These are phyloP conservation scores for Leptogaster cylindrica DNA, from an alignment of 2,888 invertebrate genomes.

Conservation along the genomic window DNA sequence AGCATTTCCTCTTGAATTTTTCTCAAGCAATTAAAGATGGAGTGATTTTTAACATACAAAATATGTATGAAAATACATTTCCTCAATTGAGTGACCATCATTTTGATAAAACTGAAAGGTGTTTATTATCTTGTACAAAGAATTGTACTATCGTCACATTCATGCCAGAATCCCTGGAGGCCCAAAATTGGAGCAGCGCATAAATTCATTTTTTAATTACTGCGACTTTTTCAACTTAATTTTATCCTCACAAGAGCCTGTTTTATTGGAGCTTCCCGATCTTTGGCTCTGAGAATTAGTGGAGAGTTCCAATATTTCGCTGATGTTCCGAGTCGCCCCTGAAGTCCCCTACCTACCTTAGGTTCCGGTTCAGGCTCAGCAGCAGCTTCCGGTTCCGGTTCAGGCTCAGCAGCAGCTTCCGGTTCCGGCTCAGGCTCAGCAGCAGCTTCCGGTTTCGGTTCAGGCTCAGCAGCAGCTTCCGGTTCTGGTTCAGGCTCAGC, in stretches of 20 bases:
- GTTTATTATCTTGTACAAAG: slow-evolving; percentile 95
- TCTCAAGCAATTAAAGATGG: slow-evolving; percentile 87
- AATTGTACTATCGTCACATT: slow-evolving; percentile 95
- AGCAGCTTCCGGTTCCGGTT: slow-evolving; percentile 62
- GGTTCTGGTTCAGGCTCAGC: slow-evolving; percentile 63
- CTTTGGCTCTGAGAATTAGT: slow-evolving; percentile 99
- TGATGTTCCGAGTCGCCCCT: slow-evolving; percentile 57
- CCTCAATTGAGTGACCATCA: slow-evolving; percentile 95
- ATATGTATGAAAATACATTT: slow-evolving; percentile 94
- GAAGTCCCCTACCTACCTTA: slow-evolving; percentile 54
- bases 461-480: slow-evolving; percentile 62
- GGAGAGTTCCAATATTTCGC: slow-evolving; percentile 68
- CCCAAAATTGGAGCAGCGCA: slow-evolving; percentile 89
- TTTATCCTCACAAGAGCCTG: slow-evolving; percentile 85
- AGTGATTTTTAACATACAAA: slow-evolving; percentile 89
- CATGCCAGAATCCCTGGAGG: slow-evolving; percentile 92
- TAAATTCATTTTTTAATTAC: slow-evolving; percentile 97
- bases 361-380: slow-evolving; percentile 59
- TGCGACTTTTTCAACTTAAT: slow-evolving; percentile 98
- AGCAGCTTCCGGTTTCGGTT: slow-evolving; percentile 60
- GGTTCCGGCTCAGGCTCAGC: slow-evolving; percentile 60
- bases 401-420: slow-evolving; percentile 62
- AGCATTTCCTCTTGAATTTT: slow-evolving; percentile 87
- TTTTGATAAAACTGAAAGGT: slow-evolving; percentile 89
- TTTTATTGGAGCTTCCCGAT: slow-evolving; percentile 90